Base-by-base conservation (phyloP, 2,888 invertebrate species). In the Troides aeacus region DNA sequence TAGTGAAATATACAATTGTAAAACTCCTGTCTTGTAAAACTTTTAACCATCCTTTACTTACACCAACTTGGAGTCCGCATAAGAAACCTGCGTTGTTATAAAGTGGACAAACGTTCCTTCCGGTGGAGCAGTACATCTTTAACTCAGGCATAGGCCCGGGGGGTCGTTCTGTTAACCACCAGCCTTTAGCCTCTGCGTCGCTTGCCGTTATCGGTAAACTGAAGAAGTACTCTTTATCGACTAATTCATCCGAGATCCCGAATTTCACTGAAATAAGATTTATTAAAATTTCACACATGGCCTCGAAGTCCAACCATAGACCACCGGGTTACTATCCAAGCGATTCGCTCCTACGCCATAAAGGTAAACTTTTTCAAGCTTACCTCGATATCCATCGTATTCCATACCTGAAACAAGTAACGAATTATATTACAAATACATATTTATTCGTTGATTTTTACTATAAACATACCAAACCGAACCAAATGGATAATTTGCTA, bases 201-300 rank as follows among this genome's bases (percentile, higher is more conserved):
- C 75, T 81, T 71, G 86, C 84, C 10, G 88, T 88, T 30, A 89
- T 86, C 0, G 93, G 93, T 17, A 93, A 85, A n/a, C 79, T 81
- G 82, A 80, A 93, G 82, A 93, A 93, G 79, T 92, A 90, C 62
- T 92, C 87, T 72, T 81, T 82, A 73, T 91, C 87, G 0, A 85
- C 87, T 1, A 93, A 75, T 0, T 92, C 90, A 64, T 87, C 86
- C 1, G 93, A 86, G 89, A 89, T 92, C 4, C 92, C 93, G 74
- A 92, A 90, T 74, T 88, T 93, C 0, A 88, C 93, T 93, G 74
- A 17, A 71, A 69, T 10, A 23, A 39, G 24, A 39, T 7, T 39
- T 39, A 39, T 7, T 58, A 64, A n/a, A 5, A 17, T 4, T 7
- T n/a, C n/a, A 24, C 24, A 4, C 24, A 4, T 24, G 24, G 24